phyloP scores from a whole-genome alignment of 2,797 vertebrate genomes.

The Semotilus atromaculatus region DNA sequence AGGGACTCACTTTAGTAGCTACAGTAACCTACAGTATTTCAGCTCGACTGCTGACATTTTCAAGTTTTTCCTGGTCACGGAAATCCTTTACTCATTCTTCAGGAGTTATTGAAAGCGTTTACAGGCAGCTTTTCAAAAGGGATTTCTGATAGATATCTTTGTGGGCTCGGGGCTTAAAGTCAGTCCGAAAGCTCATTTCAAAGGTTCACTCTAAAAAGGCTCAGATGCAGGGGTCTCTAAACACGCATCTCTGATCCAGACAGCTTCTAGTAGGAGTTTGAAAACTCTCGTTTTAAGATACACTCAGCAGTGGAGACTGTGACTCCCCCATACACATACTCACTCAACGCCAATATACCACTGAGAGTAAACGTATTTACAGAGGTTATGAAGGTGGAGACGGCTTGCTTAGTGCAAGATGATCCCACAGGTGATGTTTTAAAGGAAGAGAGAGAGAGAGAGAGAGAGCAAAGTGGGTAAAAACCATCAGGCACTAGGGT shows the following conservation, averaged over 20 bases:
- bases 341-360: slow-evolving; percentile 5
- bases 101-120: slow-evolving; percentile 27
- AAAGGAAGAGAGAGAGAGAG: neutral
- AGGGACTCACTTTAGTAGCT: neutral
- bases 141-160: slow-evolving; percentile 48
- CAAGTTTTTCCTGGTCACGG: slow-evolving; percentile 24
- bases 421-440: slow-evolving; percentile 13
- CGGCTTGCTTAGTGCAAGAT: neutral
- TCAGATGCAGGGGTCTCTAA: slow-evolving; percentile 46
- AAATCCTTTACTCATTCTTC: slow-evolving; percentile 17
- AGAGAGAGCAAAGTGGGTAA: neutral
- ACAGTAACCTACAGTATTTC: slow-evolving; percentile 13
- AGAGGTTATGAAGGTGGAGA: slow-evolving; percentile 44
- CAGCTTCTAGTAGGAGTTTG: slow-evolving; percentile 20
- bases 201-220: slow-evolving; percentile 44
- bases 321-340: slow-evolving; percentile 9
- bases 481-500: neutral
- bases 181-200: slow-evolving; percentile 49
- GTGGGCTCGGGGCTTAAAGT: slow-evolving; percentile 27
- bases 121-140: slow-evolving; percentile 39
- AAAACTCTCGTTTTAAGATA: slow-evolving; percentile 31
- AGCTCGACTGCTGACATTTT: slow-evolving; percentile 20
- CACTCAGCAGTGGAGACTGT: slow-evolving; percentile 31
- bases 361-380: slow-evolving; percentile 33
- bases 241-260: slow-evolving; percentile 43